A percentile compares a stretch with the other conserved stretches of the same genome.
phyloP scores from a whole-genome alignment of 2,797 vertebrate genomes.

The Chelon labrosus region DNA sequence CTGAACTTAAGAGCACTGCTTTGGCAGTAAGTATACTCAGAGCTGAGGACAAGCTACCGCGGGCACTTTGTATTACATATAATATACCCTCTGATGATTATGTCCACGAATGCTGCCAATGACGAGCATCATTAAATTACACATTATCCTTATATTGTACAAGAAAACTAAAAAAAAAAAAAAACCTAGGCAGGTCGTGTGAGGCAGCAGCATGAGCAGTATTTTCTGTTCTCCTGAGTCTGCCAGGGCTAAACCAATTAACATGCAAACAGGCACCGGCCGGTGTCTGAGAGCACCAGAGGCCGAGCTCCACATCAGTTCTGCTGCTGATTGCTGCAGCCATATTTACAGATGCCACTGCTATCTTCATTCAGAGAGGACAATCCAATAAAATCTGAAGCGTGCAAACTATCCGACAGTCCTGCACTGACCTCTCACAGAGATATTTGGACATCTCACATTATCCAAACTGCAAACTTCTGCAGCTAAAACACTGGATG shows the following conservation, averaged over 20 bases:
- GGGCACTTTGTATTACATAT: neutral
- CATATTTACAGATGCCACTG: constrained; percentile 42
- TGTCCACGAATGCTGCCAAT: constrained; percentile 3
- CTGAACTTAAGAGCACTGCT: neutral
- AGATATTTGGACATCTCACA: neutral
- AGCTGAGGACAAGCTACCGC: neutral
- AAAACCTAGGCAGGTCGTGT: constrained; percentile 33
- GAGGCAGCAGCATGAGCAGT: constrained; percentile 38
- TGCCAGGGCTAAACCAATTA: constrained; percentile 43
- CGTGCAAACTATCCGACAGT: constrained; percentile 2
- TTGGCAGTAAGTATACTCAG: neutral
- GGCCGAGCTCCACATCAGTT: constrained; percentile 40
- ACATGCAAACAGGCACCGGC: constrained; percentile 50
- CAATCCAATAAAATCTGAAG: neutral
- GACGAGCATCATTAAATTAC: neutral
- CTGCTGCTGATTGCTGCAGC: constrained; percentile 28
- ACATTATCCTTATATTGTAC: neutral
- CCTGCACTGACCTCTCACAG: neutral
- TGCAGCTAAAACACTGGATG: neutral
- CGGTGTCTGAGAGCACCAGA: constrained; percentile 41
- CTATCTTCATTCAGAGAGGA: constrained; percentile 12
- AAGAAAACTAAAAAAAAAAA: neutral
- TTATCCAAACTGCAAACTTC: neutral
- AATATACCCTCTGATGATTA: neutral
- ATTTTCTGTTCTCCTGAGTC: constrained; percentile 38